Conservation (phyloP, 2,888 invertebrate species). For the Bombylius discolor region DNA sequence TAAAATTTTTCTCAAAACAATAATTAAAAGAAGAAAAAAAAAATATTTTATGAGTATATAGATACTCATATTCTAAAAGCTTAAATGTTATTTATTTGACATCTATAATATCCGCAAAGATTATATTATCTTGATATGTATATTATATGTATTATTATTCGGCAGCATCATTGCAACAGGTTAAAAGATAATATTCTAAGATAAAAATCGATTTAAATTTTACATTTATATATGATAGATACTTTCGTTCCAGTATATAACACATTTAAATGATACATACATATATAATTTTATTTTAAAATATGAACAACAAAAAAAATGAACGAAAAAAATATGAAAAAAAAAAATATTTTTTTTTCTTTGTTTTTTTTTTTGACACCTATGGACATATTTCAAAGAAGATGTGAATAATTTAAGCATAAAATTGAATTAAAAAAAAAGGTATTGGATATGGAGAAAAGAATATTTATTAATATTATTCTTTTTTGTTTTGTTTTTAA, state of each 20-base stretch:
- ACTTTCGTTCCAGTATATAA: too few species aligned
- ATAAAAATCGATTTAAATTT: background rate
- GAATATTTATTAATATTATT: background rate
- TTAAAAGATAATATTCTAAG: background rate
- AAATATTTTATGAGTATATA: too few species aligned
- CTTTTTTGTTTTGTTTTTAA: background rate
- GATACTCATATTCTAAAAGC: background rate
- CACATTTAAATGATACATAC: background rate
- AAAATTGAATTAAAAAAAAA: conserved; percentile 4
- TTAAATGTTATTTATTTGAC: background rate
- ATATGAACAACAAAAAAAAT: too few species aligned
- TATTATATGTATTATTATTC: background rate
- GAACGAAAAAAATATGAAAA: too few species aligned
- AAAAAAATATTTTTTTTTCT: too few species aligned
- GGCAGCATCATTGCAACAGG: background rate
- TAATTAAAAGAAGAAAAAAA: too few species aligned
- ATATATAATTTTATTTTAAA: background rate
- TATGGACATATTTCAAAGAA: background rate
- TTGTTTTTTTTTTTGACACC: background rate
- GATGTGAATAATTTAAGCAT: conserved; percentile 4
- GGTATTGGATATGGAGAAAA: background rate
- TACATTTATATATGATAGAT: background rate
- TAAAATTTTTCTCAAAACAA: too few species aligned
- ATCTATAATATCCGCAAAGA: background rate
- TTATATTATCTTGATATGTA: background rate